These are phyloP conservation scores for Bombus huntii DNA, from an alignment of 1,140 invertebrate genomes.

Conservation along the genomic window DNA sequence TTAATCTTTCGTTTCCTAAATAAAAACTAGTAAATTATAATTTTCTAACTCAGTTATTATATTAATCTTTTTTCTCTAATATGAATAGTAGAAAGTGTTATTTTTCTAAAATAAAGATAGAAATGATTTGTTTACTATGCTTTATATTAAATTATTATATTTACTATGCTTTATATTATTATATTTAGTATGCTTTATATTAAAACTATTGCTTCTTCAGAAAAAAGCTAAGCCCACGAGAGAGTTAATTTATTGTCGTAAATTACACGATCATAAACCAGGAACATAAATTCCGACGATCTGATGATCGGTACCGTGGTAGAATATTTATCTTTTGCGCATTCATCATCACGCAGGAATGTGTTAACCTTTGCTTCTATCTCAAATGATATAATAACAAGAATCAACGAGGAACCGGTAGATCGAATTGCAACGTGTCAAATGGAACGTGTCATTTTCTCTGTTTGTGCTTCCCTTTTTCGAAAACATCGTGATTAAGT, in stretches of 20 bases:
- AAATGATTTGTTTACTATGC: neutral
- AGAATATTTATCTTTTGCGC: neutral
- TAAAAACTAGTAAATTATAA: neutral
- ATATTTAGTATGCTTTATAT: too few relatives aligned
- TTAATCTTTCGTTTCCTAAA: neutral
- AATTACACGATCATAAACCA: neutral
- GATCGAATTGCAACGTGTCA: neutral
- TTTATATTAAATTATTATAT: too few relatives aligned
- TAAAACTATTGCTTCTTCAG: too few relatives aligned
- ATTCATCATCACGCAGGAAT: neutral
- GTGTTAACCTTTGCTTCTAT: neutral
- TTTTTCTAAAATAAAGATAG: neutral
- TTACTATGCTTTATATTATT: too few relatives aligned
- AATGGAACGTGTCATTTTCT: constrained; percentile 9
- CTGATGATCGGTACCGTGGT: neutral
- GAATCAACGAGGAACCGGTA: neutral
- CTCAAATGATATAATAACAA: constrained; percentile 7
- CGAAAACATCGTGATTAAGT: neutral
- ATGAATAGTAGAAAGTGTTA: too few relatives aligned
- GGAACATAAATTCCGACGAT: neutral
- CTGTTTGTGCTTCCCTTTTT: neutral
- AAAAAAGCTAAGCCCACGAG: neutral
- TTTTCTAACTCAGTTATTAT: neutral
- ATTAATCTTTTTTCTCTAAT: neutral
- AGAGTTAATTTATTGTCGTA: neutral